Evolutionary conservation across 2,113 vertebrate genomes (phyloP), one percentile per base, ranked within the genome.

Genomic region (Onychostoma macrolepis): DNA sequence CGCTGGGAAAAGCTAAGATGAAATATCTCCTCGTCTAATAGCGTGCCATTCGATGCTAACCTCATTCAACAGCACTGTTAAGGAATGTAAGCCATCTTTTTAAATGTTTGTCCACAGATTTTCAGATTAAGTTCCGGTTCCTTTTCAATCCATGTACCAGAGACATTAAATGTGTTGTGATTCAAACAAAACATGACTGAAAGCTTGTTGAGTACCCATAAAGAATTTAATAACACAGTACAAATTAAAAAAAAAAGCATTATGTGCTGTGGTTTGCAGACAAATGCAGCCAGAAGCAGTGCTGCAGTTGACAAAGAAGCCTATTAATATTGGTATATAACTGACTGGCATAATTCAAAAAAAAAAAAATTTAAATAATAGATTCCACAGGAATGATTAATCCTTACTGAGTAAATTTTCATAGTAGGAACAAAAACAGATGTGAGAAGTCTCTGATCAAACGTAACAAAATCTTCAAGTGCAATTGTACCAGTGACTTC

Each of bases 1-100:
- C 75, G 86, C 56, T 80, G 83, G 72, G 84, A 78, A 43, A 53
- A 26, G 48, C 61, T 28, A 43, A 45, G 38, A 72, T 74, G 74
- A 87, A 67, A 84, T 77, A 11, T 86, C 67, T 84, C 11, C 36
- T 43, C 58, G 10, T 78, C 72, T 53, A 33, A 61, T 61, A 45
- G 80, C 8, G 13, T 63, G 56, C 26, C 65, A 67, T 80, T 79
- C n/a, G 53, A 78, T 45, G 72, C 83, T 45, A 83, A 69, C 65
- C 67, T 83, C 86, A 83, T 86, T 89, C 48, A 67, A 67, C 77
- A 87, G 81, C 79, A 87, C 86, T 48, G 48, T 87, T 79, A 36
- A 87, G 86, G 71, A 89, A 87, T 69, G 61, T 48, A 50, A 87
- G 83, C 82, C n/a, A 36, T 77, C 15, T 87, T 45, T 45, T 74